Conservation (phyloP, 2,113 vertebrate species). For the Alligator sinensis region DNA sequence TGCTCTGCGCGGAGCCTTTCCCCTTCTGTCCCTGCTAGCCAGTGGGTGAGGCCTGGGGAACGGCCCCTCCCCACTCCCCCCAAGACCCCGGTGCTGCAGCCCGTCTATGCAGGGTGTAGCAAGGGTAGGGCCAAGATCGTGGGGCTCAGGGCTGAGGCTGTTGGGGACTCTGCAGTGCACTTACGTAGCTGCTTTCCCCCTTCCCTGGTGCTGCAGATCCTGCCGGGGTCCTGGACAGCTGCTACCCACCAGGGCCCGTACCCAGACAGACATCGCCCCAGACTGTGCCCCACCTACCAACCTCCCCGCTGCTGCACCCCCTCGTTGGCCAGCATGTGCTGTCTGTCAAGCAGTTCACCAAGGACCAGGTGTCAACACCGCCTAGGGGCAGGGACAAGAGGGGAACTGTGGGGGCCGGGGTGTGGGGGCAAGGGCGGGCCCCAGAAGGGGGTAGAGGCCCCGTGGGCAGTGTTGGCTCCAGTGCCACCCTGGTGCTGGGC, state of each 20-base stretch:
- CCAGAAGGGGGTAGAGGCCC: neutral
- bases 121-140: neutral
- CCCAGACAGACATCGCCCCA: conserved; percentile 90
- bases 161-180: neutral
- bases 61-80: no score
- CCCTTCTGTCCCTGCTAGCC: no score
- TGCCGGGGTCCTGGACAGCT: conserved; percentile 75
- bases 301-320: conserved; percentile 87
- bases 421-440: neutral
- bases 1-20: no score
- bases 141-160: accelerated
- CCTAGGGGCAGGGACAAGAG: neutral
- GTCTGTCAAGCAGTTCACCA: conserved; percentile 93
- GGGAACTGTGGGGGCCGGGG: no score
- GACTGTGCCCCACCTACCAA: conserved; percentile 84
- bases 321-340: conserved; percentile 93
- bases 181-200: accelerated
- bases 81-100: no score
- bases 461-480: neutral
- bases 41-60: no score
- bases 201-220: conserved; percentile 65
- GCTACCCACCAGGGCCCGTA: conserved; percentile 80
- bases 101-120: no score
- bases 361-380: conserved; percentile 88
- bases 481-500: no score